Percentiles rank a stretch among this genome's conserved stretches.
Conservation (phyloP, 2,113 vertebrate genomes). For the Triplophysa dalaica region DNA sequence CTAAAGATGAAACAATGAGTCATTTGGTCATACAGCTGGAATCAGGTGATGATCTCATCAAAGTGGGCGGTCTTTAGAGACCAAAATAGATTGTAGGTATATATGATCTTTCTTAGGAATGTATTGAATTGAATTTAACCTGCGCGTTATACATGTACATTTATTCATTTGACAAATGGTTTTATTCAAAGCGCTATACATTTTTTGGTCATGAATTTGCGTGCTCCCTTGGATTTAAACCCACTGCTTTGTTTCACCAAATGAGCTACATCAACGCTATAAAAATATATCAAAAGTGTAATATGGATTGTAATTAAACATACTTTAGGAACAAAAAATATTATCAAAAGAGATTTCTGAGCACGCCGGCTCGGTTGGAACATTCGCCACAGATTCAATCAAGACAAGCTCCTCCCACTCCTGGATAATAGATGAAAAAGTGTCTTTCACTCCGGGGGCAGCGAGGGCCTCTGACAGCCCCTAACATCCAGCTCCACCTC, state of each 20-base stretch:
- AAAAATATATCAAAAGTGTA: too few species aligned
- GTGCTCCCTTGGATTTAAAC: too few species aligned
- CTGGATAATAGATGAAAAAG: neutral
- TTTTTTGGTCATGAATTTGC: too few species aligned
- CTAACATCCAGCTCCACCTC: slow-evolving; percentile 27
- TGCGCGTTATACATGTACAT: neutral
- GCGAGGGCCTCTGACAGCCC: slow-evolving; percentile 13
- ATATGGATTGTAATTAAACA: too few species aligned
- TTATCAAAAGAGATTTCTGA: neutral
- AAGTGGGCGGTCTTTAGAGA: slow-evolving; percentile 34
- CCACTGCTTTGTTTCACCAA: too few species aligned
- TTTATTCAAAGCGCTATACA: too few species aligned
- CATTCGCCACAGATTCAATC: neutral
- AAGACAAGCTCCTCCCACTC: neutral
- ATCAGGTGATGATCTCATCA: slow-evolving; percentile 22
- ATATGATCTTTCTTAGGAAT: slow-evolving; percentile 11
- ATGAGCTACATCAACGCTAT: too few species aligned
- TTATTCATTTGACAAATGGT: too few species aligned
- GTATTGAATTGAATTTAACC: slow-evolving; percentile 23
- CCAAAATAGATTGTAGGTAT: neutral
- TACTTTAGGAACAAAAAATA: too few species aligned
- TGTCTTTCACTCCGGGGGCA: neutral
- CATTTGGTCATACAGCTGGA: neutral
- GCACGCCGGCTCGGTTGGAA: neutral
- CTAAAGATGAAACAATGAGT: neutral